Conservation (phyloP, 2,113 vertebrate genomes). For the Tupaia tana region DNA sequence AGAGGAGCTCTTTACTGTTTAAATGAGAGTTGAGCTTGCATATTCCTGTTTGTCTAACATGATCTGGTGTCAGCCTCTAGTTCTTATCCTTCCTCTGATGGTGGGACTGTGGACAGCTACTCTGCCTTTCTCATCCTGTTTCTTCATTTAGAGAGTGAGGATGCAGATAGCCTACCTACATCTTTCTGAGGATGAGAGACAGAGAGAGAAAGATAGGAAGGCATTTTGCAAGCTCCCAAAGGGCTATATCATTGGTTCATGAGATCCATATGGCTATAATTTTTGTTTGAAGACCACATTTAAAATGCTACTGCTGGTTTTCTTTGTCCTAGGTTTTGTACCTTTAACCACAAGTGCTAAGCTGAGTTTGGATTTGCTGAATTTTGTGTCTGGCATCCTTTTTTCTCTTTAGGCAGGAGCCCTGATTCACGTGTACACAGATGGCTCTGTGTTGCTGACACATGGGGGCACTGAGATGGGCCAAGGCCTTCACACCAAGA, state of each 20-base stretch:
- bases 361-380: neutral
- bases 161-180: neutral
- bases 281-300: neutral
- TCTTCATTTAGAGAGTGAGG: neutral
- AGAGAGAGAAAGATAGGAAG: neutral
- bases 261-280: neutral
- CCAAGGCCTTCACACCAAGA: constrained; percentile 98
- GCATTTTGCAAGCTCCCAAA: neutral
- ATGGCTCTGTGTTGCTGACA: constrained; percentile 95
- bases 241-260: neutral
- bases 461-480: constrained; percentile 99
- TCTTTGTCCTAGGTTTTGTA: neutral
- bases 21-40: neutral
- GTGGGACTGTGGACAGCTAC: neutral
- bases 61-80: too few relatives aligned
- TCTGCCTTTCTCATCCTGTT: neutral
- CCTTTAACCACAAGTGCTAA: neutral
- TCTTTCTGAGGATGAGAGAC: neutral
- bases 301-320: neutral
- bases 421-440: constrained; percentile 94
- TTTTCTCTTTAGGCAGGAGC: constrained; percentile 91
- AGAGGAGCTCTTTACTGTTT: neutral
- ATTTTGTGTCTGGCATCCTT: neutral
- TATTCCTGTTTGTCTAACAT: neutral
- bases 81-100: neutral